Conservation (phyloP, 2,888 invertebrate genomes). For the Lysandra bellargus region DNA sequence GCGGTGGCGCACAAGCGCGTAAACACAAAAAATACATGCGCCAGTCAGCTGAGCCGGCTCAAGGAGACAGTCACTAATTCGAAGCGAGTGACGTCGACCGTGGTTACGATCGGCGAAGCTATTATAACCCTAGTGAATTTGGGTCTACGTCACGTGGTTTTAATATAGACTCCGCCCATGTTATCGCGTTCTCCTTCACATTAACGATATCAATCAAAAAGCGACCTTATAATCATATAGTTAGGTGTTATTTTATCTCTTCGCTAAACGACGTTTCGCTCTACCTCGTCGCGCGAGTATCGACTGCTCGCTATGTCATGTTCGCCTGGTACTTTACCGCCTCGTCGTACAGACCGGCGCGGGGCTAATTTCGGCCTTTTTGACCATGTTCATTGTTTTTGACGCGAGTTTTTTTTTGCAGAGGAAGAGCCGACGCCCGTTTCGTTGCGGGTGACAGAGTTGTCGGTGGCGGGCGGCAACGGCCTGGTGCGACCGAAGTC, state of each 20-base stretch:
- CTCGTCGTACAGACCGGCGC: conserved; percentile 76
- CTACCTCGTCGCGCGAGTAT: conserved; percentile 48
- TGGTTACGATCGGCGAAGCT: conserved; percentile 1
- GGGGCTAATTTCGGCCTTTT: conserved; percentile 43
- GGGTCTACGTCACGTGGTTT: conserved; percentile 26
- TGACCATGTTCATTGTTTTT: conserved; percentile 42
- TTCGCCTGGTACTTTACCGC: conserved; percentile 77
- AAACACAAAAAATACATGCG: conserved; percentile 18
- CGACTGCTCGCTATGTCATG: conserved; percentile 56
- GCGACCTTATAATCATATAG: not conserved
- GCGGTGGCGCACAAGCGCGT: not conserved
- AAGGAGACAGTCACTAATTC: conserved; percentile 24
- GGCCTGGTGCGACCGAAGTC: conserved; percentile 57
- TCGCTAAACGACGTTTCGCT: conserved; percentile 43
- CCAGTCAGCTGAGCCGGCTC: conserved; percentile 21
- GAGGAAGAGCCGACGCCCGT: conserved; percentile 76
- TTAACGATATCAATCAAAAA: not conserved
- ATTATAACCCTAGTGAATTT: conserved; percentile 20
- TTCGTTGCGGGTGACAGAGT: conserved; percentile 66
- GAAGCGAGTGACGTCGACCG: conserved; percentile 24
- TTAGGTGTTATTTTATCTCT: not conserved
- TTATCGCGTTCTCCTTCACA: not conserved
- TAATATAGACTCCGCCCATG: conserved; percentile 7
- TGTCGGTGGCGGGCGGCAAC: conserved; percentile 66
- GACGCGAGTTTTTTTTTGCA: conserved; percentile 63